Evolutionary conservation across 2,113 vertebrate genomes (phyloP).

Genomic region (Chamaea fasciata): DNA sequence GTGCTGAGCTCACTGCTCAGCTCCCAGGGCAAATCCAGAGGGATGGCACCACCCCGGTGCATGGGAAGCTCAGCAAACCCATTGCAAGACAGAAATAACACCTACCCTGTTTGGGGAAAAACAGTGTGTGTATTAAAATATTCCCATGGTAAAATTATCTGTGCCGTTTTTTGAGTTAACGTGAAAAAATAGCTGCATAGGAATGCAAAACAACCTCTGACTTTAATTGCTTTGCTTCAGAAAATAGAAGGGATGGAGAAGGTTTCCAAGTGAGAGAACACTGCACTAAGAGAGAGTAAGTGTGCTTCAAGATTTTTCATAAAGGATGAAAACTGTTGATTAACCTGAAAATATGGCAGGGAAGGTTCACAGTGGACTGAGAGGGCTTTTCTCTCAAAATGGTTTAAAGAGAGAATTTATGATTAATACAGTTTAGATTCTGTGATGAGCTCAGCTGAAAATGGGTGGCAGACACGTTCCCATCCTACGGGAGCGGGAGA

Average conservation of each 20-base stretch:
- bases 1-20: background rate
- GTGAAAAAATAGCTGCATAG: background rate
- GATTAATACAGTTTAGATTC: background rate
- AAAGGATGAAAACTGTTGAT: background rate
- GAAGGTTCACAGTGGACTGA: background rate
- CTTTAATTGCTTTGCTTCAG: background rate
- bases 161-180: background rate
- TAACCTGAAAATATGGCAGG: background rate
- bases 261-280: background rate
- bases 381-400: background rate
- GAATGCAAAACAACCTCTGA: background rate
- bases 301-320: background rate
- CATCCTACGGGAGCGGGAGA: background rate
- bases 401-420: background rate
- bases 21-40: background rate
- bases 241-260: background rate
- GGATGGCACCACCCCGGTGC: background rate
- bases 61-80: background rate
- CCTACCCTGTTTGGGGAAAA: background rate
- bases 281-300: background rate
- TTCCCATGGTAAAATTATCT: background rate
- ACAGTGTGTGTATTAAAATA: background rate
- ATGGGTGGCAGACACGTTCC: background rate
- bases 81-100: background rate
- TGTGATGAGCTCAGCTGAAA: background rate